Percentiles rank a stretch among this genome's conserved stretches.
These are phyloP conservation scores for Trialeurodes vaporariorum DNA, from an alignment of 1,140 invertebrate genomes.

Conservation along the genomic window DNA sequence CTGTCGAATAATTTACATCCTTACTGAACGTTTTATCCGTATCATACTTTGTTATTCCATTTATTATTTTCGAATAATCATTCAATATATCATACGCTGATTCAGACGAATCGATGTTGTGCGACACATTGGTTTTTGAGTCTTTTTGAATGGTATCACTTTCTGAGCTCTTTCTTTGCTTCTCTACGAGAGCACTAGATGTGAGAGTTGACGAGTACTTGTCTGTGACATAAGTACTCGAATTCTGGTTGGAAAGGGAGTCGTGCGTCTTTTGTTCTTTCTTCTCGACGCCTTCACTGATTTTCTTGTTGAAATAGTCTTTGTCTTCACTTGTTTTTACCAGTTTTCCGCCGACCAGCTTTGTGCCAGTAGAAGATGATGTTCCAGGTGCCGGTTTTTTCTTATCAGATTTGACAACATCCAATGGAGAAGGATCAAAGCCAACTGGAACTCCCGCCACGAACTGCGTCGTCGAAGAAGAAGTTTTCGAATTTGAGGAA, in stretches of 20 bases:
- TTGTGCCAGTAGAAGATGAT: too few species aligned
- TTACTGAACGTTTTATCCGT: neutral
- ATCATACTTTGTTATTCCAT: neutral
- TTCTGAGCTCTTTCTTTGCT: neutral
- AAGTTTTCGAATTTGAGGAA: neutral
- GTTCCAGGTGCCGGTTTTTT: neutral
- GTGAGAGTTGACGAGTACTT: neutral
- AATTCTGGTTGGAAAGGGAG: neutral
- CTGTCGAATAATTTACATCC: neutral
- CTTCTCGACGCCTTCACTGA: neutral
- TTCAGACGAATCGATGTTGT: too few species aligned
- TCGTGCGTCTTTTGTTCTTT: neutral
- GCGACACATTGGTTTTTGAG: neutral
- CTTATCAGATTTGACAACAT: neutral
- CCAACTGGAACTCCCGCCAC: neutral
- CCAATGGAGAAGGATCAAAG: neutral
- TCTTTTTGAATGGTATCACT: slow-evolving; percentile 5
- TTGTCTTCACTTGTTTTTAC: neutral
- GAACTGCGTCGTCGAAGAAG: neutral
- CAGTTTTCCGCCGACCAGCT: neutral
- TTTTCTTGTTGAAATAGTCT: neutral
- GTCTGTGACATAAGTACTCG: neutral
- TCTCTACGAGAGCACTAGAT: neutral
- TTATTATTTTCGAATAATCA: neutral
- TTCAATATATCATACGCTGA: too few species aligned